A percentile compares a stretch with the other conserved stretches of the same genome.
Conservation (phyloP, 2,888 invertebrate genomes). For the Philhelius pedissequus region DNA sequence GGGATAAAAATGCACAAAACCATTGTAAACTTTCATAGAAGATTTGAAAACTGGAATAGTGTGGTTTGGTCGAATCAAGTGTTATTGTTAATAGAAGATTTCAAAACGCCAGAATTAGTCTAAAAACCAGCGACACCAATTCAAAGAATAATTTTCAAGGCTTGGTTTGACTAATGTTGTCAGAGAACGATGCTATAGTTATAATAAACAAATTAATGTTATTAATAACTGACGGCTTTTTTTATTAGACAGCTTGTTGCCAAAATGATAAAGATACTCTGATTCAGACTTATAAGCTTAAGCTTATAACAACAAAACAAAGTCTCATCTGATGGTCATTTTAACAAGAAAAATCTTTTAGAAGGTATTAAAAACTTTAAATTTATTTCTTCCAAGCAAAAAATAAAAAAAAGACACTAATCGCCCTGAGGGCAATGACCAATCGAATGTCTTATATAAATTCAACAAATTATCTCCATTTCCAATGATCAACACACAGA, state of each 20-base stretch:
- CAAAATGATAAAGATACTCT: not conserved
- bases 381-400: not conserved
- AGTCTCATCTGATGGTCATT: not conserved
- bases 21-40: too few species aligned
- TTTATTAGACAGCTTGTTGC: not conserved
- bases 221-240: not conserved
- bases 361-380: not conserved
- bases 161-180: too few species aligned
- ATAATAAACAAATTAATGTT: too few species aligned
- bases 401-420: not conserved
- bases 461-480: slow-evolving; percentile 34
- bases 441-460: slow-evolving; percentile 43
- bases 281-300: not conserved
- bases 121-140: too few species aligned
- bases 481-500: slow-evolving; percentile 10
- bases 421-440: slow-evolving; percentile 47
- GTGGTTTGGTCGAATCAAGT: too few species aligned
- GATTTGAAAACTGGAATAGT: too few species aligned
- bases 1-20: too few species aligned
- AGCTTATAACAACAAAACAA: not conserved
- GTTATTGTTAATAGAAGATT: too few species aligned
- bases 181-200: too few species aligned
- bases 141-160: too few species aligned
- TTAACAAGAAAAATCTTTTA: not conserved
- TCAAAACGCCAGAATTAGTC: too few species aligned